Conservation (phyloP, 2,113 vertebrate genomes). For the Motacilla tschutschensis region DNA sequence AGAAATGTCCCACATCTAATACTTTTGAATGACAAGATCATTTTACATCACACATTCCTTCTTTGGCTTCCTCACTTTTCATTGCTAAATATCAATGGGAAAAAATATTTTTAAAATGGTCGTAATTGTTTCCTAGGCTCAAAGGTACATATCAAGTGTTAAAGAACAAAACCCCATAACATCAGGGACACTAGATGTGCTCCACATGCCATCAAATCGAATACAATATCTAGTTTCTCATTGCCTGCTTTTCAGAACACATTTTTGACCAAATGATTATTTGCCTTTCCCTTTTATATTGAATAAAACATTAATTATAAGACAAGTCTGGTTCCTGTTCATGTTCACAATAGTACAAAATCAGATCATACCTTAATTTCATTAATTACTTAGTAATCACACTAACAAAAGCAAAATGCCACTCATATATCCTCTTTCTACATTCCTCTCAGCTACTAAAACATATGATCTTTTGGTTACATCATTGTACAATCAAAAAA, state of each 20-base stretch:
- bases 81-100: neutral
- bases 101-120: accelerated
- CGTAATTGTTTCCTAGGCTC: neutral
- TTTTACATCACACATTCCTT: neutral
- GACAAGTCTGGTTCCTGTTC: neutral
- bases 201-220: neutral
- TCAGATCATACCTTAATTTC: neutral
- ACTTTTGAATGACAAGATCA: neutral
- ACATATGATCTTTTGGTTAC: neutral
- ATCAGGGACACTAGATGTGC: accelerated
- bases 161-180: neutral
- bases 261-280: neutral
- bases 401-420: neutral
- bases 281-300: neutral
- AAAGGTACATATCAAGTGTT: neutral
- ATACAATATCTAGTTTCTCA: neutral
- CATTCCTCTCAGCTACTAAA: neutral
- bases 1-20: neutral
- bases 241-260: neutral
- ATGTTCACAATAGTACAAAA: neutral
- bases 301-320: neutral
- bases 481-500: neutral
- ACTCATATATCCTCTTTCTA: neutral
- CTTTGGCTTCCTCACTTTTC: neutral
- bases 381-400: neutral